Evolutionary conservation across 1,140 invertebrate species (phyloP), one percentile per base, ranked within the genome.

Genomic region (Colletes latitarsis): DNA sequence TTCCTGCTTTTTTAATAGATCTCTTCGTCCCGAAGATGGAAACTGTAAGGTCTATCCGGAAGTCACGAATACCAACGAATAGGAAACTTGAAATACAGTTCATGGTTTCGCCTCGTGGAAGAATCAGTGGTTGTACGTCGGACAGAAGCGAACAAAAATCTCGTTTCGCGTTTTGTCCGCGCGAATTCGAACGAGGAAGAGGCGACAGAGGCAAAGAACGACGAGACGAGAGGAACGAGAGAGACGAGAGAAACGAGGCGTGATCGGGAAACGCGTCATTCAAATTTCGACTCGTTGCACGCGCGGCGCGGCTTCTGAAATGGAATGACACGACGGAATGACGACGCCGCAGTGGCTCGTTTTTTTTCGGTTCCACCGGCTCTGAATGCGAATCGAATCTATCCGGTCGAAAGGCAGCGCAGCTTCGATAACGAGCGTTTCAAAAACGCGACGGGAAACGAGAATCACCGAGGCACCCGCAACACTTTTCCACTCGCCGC

Each of bases 271-370:
- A 80, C 39, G 77, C 82, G 77, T 83, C 71, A 83, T 83, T 83
- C 71, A 66, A 83, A 83, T 81, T 81, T 83, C 71, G 64, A 57
- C 77, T 83, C 57, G 70, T 73, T 72, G 76, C 49, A 67, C 67
- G 53, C 55, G 70, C 46, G 69, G 46, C 77, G 69, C 52, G 71
- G 14, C 64, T 55, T 62, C 70, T 57, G 81, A 74, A 72, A 70
- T 69, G 77, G 81, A 82, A 82, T 82, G 81, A 82, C 74, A 71
- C 79, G 66, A 62, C 80, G 75, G 66, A 77, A 82, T 82, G 80
- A 82, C 80, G 57, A 69, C 75, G 52, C 74, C 60, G 74, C 69
- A 79, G 49, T 66, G 41, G 80, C 41, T 39, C 49, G 30, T 46
- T 49, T 49, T 49, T 49, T 49, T 49, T 67, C 53, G 72, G 10